Conservation (phyloP, 2,797 vertebrate species). For the Sebastiscus albofasciatus region DNA sequence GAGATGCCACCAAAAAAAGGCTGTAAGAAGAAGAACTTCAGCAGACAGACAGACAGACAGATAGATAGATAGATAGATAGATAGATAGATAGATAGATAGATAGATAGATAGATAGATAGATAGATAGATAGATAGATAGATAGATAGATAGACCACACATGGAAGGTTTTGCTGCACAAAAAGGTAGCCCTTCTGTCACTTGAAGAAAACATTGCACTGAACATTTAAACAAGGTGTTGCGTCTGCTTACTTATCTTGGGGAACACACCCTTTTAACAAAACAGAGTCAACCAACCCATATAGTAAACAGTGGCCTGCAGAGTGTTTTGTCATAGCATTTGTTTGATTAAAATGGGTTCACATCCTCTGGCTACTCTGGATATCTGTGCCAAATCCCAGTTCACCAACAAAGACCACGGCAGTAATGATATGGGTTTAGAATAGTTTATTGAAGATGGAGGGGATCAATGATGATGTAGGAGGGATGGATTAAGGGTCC, state of each 20-base stretch:
- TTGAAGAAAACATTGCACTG: not conserved
- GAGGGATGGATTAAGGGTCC: too few species aligned
- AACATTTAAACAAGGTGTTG: slow-evolving; percentile 11
- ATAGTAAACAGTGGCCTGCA: slow-evolving; percentile 4
- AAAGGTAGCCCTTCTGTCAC: not conserved
- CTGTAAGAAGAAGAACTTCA: too few species aligned
- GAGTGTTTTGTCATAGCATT: not conserved
- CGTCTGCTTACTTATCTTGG: not conserved
- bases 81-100: too few species aligned
- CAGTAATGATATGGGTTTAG: too few species aligned
- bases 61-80: too few species aligned
- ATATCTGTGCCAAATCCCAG: not conserved
- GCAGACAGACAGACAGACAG: too few species aligned
- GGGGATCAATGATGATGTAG: too few species aligned
- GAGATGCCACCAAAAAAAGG: too few species aligned
- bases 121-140: too few species aligned
- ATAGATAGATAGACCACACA: not conserved
- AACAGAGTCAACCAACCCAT: slow-evolving; percentile 1
- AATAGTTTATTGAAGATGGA: too few species aligned
- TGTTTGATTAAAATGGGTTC: not conserved
- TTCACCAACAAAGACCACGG: too few species aligned
- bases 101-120: too few species aligned
- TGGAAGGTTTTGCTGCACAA: not conserved
- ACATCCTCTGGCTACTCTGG: not conserved
- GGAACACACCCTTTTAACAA: slow-evolving; percentile 10